Conservation (phyloP, 2,113 vertebrate genomes). For the Alces alces region DNA sequence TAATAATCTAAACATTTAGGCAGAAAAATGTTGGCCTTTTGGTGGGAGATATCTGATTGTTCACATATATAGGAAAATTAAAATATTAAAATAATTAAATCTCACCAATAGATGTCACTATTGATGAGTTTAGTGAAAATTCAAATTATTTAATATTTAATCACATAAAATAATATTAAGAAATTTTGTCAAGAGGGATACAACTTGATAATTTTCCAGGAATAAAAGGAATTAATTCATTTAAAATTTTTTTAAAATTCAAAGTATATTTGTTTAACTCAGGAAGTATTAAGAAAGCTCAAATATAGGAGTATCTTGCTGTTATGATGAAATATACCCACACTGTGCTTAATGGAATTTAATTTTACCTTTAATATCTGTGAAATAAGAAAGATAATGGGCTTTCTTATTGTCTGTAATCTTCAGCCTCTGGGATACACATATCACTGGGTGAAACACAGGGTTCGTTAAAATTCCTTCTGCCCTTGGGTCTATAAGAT, state of each 20-base stretch:
- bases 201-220: not conserved
- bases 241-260: not conserved
- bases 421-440: not conserved
- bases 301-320: not conserved
- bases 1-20: not conserved
- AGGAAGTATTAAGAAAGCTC: not conserved
- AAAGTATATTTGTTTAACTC: not conserved
- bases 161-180: not conserved
- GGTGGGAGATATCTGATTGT: not conserved
- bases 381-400: slow-evolving; percentile 23
- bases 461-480: not conserved
- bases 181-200: not conserved
- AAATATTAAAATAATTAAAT: not conserved
- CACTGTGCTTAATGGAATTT: not conserved
- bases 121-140: not conserved
- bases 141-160: slow-evolving; percentile 56
- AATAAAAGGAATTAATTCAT: not conserved
- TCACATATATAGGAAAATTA: not conserved
- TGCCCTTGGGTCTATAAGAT: not conserved
- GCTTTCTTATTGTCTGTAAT: not conserved
- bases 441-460: not conserved
- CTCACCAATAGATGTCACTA: slow-evolving; percentile 52
- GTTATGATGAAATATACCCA: not conserved
- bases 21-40: not conserved
- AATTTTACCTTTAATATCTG: slow-evolving; percentile 14